Evolutionary conservation across 2,113 vertebrate genomes (phyloP).

Genomic region (Callipepla squamata): DNA sequence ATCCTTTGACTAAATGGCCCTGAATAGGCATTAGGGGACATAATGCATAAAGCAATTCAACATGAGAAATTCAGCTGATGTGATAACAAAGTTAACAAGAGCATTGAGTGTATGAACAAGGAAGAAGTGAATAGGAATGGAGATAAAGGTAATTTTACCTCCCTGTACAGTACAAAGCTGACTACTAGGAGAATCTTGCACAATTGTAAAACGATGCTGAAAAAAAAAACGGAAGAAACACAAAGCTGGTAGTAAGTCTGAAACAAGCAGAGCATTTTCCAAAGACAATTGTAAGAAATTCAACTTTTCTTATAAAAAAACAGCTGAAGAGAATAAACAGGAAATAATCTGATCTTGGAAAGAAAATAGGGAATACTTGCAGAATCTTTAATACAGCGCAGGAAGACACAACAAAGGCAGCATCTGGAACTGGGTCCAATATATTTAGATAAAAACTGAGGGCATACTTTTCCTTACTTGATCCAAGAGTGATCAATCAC

Average conservation of each 20-base stretch:
- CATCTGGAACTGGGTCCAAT: background rate
- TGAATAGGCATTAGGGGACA: background rate
- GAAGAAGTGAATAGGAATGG: background rate
- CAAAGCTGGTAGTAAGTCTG: background rate
- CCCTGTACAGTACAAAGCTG: background rate
- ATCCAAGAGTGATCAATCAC: accelerated
- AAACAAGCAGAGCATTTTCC: background rate
- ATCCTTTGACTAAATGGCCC: background rate
- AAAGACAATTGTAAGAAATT: background rate
- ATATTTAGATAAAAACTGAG: background rate
- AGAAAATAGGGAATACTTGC: background rate
- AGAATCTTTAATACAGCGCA: background rate
- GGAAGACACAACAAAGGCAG: background rate
- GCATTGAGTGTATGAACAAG: background rate
- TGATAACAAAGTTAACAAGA: constrained; percentile 27
- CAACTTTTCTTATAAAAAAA: background rate
- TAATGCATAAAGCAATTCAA: background rate
- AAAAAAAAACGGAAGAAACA: background rate
- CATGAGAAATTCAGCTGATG: constrained; percentile 24
- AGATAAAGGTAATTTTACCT: constrained; percentile 29
- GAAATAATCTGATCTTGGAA: background rate
- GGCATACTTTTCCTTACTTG: background rate
- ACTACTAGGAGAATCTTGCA: background rate
- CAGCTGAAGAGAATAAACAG: background rate
- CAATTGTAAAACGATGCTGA: background rate